These are phyloP conservation scores for Eilema sororculum DNA, from an alignment of 2,888 invertebrate species.

Conservation along the genomic window DNA sequence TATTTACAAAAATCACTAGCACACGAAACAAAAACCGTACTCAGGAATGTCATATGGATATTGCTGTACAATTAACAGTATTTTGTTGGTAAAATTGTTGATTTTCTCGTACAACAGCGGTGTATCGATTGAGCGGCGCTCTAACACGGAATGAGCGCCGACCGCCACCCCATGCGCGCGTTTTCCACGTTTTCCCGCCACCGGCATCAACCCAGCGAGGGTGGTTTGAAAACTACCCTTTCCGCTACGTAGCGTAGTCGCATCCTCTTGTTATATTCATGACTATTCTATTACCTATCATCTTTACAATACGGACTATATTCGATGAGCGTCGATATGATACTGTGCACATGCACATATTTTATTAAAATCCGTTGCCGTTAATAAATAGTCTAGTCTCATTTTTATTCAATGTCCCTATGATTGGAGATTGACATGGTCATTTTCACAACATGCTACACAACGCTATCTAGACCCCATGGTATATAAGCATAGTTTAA, in stretches of 20 bases:
- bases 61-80: conserved; percentile 40
- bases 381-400: too few relatives aligned
- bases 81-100: conserved; percentile 47
- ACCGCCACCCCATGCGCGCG: conserved; percentile 74
- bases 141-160: conserved; percentile 74
- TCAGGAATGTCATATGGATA: conserved; percentile 34
- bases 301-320: too few relatives aligned
- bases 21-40: conserved; percentile 24
- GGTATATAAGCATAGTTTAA: too few relatives aligned
- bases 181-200: conserved; percentile 82
- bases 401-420: too few relatives aligned
- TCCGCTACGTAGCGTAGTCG: conserved; percentile 49
- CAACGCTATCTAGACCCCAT: too few relatives aligned
- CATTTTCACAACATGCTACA: too few relatives aligned
- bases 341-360: too few relatives aligned
- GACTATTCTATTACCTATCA: conserved; percentile 19
- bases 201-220: conserved; percentile 42
- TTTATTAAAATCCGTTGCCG: background rate
- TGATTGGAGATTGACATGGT: too few relatives aligned
- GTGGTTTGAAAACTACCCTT: conserved; percentile 53
- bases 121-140: conserved; percentile 82
- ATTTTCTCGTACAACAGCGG: conserved; percentile 59
- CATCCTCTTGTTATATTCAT: conserved; percentile 42
- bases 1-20: conserved; percentile 37
- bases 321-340: too few relatives aligned